Evolutionary conservation across 2,888 invertebrate genomes (phyloP).

Genomic region (Ellobium chinense): DNA sequence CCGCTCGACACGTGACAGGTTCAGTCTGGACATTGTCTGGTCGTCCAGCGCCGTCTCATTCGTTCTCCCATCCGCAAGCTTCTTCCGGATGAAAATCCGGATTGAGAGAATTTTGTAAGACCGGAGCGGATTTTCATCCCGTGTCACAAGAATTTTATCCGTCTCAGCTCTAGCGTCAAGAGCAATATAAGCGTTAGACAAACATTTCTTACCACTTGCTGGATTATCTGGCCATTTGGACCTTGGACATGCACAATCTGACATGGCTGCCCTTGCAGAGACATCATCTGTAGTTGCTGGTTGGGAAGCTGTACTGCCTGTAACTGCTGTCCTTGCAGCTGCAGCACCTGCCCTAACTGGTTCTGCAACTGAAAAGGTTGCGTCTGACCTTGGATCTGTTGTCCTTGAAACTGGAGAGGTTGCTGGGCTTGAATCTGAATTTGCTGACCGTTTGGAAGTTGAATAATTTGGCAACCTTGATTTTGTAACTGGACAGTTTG

Average conservation of each 20-base stretch:
- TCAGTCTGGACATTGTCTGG: too few relatives aligned
- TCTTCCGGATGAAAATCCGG: too few relatives aligned
- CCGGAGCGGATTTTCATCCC: too few relatives aligned
- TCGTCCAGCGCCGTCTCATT: too few relatives aligned
- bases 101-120: too few relatives aligned
- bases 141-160: too few relatives aligned
- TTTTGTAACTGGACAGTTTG: slow-evolving; percentile 51
- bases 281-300: slow-evolving; percentile 47
- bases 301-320: slow-evolving; percentile 29
- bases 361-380: slow-evolving; percentile 41
- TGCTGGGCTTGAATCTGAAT: slow-evolving; percentile 41
- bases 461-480: slow-evolving; percentile 22
- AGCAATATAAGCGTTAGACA: too few relatives aligned
- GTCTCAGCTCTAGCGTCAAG: too few relatives aligned
- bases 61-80: too few relatives aligned
- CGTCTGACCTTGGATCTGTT: slow-evolving; percentile 26
- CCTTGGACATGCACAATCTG: slow-evolving; percentile 46
- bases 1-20: too few relatives aligned
- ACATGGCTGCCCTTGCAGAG: slow-evolving; percentile 49
- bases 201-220: slow-evolving; percentile 39
- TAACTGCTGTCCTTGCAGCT: slow-evolving; percentile 37
- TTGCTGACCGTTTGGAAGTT: slow-evolving; percentile 32
- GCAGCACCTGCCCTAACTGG: slow-evolving; percentile 34
- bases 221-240: slow-evolving; percentile 46
- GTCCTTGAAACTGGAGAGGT: slow-evolving; percentile 28